phyloP scores from a whole-genome alignment of 2,797 vertebrate genomes.

The Pseudotriccus pelzelni region DNA sequence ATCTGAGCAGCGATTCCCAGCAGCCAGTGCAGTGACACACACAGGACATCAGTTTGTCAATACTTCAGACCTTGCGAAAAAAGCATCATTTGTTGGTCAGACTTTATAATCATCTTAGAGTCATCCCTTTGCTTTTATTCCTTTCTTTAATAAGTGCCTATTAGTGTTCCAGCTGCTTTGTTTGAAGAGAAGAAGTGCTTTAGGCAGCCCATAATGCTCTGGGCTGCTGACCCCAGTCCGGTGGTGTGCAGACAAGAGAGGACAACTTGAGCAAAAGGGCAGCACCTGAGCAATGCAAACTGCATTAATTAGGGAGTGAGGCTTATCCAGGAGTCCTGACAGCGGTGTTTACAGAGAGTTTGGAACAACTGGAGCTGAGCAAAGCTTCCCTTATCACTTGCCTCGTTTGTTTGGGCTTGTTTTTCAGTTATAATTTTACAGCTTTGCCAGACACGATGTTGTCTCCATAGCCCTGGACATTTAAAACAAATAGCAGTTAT shows the following conservation, averaged over 20 bases:
- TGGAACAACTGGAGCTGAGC: not conserved
- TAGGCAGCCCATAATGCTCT: not conserved
- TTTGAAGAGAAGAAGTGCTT: not conserved
- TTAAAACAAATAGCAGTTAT: not conserved
- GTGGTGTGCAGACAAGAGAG: not conserved
- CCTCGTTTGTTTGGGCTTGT: not conserved
- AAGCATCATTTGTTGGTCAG: not conserved
- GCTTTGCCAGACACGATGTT: not conserved
- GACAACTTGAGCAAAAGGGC: not conserved
- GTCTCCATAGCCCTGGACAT: not conserved
- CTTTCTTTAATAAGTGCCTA: not conserved
- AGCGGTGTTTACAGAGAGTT: not conserved
- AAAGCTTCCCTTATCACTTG: not conserved
- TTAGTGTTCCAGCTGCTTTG: not conserved
- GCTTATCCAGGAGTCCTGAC: not conserved
- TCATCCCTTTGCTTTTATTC: not conserved
- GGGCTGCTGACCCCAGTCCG: not conserved
- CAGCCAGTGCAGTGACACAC: not conserved
- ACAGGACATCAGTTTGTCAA: not conserved
- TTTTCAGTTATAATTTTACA: not conserved
- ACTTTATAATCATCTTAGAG: not conserved
- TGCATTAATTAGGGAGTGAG: not conserved
- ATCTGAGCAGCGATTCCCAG: not conserved
- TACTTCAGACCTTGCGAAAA: not conserved
- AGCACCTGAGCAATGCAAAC: not conserved